Conservation (phyloP, 2,888 invertebrate genomes). For the Formica aserva region DNA sequence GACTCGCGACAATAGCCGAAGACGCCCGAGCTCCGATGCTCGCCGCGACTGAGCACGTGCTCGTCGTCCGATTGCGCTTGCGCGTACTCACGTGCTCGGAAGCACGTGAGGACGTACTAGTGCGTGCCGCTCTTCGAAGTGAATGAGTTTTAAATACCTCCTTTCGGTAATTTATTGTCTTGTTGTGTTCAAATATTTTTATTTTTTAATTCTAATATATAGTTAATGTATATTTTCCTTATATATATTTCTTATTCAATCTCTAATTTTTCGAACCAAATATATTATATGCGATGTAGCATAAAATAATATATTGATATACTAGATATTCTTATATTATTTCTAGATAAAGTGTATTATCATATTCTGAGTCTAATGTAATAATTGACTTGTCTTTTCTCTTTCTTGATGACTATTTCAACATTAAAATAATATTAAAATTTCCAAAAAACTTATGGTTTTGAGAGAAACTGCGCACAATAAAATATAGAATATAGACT, state of each 20-base stretch:
- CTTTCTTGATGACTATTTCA: neutral
- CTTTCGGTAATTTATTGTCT: neutral
- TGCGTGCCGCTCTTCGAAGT: neutral
- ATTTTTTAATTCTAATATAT: neutral
- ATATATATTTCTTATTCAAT: neutral
- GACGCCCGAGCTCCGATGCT: conserved; percentile 58
- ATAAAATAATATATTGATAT: neutral
- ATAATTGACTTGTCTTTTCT: neutral
- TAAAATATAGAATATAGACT: neutral
- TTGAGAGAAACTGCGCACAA: neutral
- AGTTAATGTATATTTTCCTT: neutral
- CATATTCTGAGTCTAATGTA: neutral
- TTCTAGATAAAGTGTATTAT: neutral
- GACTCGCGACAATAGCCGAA: conserved; percentile 70
- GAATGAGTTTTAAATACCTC: neutral
- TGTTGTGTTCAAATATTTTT: too few relatives aligned
- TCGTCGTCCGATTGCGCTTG: conserved; percentile 63
- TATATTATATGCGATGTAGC: neutral
- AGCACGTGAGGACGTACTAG: conserved; percentile 15
- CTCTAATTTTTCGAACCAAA: neutral
- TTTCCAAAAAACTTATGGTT: neutral
- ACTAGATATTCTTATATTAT: neutral
- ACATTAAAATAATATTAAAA: neutral
- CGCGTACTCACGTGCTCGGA: conserved; percentile 73
- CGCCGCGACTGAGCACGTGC: conserved; percentile 74